These are phyloP conservation scores for Achroia grisella DNA, from an alignment of 1,140 invertebrate species.

Conservation along the genomic window DNA sequence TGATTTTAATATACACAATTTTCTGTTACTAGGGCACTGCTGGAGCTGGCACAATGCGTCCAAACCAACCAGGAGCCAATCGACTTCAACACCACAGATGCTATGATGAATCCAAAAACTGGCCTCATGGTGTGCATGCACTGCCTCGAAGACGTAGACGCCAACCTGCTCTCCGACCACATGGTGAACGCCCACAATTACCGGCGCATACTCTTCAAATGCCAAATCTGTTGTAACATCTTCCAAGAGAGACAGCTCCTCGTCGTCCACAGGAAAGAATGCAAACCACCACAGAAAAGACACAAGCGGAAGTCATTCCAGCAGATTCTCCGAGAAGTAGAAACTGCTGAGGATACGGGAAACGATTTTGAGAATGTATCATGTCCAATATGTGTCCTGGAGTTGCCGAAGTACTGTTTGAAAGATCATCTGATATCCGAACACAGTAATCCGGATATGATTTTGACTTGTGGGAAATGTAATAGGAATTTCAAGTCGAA, in stretches of 20 bases:
- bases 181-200: slow-evolving; percentile 22
- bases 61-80: slow-evolving; percentile 19
- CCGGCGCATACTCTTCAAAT: slow-evolving; percentile 16
- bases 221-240: slow-evolving; percentile 9
- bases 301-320: slow-evolving; percentile 14
- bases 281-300: slow-evolving; percentile 11
- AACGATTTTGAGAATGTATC: slow-evolving; percentile 10
- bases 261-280: slow-evolving; percentile 10
- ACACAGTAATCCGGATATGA: slow-evolving; percentile 18
- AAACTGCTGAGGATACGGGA: slow-evolving; percentile 4
- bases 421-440: slow-evolving; percentile 18
- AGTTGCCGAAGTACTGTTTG: slow-evolving; percentile 15
- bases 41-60: slow-evolving; percentile 21
- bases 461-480: slow-evolving; percentile 16
- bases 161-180: slow-evolving; percentile 10
- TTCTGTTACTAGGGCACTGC: slow-evolving; percentile 13
- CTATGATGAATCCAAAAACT: slow-evolving; percentile 15
- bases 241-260: slow-evolving; percentile 17
- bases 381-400: slow-evolving; percentile 21
- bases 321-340: slow-evolving; percentile 20
- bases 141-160: slow-evolving; percentile 18
- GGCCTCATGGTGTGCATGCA: slow-evolving; percentile 19
- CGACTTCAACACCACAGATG: slow-evolving; percentile 20
- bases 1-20: background rate
- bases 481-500: slow-evolving; percentile 20